Evolutionary conservation across 2,888 invertebrate species (phyloP), one percentile per base, ranked within the genome.

Genomic region (Disparrhopalites patrizii): DNA sequence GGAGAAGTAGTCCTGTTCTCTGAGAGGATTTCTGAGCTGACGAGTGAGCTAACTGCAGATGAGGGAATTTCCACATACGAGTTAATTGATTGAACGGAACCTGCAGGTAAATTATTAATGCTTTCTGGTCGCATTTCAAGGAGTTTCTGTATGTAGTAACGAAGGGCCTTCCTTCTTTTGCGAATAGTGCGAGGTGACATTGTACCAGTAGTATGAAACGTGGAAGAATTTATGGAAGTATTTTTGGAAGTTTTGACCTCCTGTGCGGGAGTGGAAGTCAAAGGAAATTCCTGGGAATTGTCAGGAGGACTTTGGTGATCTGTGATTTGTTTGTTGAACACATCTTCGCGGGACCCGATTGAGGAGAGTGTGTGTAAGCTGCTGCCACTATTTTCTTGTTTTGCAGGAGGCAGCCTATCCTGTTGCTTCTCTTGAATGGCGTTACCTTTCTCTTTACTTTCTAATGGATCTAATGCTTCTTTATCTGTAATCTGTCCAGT

Each of bases 21-120:
- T 4, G 55, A 40, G 30, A 25, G 25, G 7, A 25, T 27, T 25
- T 18, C 54, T 18, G 56, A 47, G 18, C 43, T 20, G 18, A 40
- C 23, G 1, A 56, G 5, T n/a, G 64, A 64, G 28, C 33, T 50
- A 1, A 33, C 28, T 8, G 51, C 64, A 4, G 65, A 65, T 1
- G 65, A 58, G 28, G 65, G 65, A 51, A 65, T 65, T 38, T 65
- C 65, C 30, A 65, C 33, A n/a, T 18, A 25, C 23, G 64, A 64
- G 51, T 40, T 36, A n/a, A 40, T 10, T 18, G 54, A 62, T 18
- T 20, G 20, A 10, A 57, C 56, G 23, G 30, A 43, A 30, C 28
- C n/a, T 15, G 23, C 30, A n/a, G 31, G 33, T 25, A 56, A 36
- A 27, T 31, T 56, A 2, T 30, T 25, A 56, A 56, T 52, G 30